phyloP scores from a whole-genome alignment of 2,797 vertebrate genomes.

The Melanogrammus aeglefinus region DNA sequence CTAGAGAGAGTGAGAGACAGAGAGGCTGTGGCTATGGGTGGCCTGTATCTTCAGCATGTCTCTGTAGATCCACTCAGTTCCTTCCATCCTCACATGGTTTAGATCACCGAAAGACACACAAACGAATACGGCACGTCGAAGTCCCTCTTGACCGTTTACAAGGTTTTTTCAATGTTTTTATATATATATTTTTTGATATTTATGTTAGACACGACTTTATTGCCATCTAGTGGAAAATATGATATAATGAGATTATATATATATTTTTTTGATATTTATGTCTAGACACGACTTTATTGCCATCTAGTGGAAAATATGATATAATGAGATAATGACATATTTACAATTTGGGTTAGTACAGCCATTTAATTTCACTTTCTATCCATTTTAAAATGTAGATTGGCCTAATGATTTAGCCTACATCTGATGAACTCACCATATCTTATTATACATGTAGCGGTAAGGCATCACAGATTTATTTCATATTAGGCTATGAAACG shows the following conservation, averaged over 20 bases:
- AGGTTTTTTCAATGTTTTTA: not conserved
- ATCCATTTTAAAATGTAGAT: not conserved
- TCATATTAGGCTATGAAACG: not conserved
- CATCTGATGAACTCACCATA: not conserved
- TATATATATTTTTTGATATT: not conserved
- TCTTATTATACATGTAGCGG: not conserved
- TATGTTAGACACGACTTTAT: conserved; percentile 15
- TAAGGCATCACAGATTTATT: not conserved
- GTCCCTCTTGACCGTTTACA: conserved; percentile 42
- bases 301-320: conserved; percentile 57
- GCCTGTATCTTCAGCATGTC: conserved; percentile 58
- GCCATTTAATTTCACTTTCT: not conserved
- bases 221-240: conserved; percentile 60
- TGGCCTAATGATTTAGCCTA: not conserved
- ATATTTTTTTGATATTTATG: not conserved
- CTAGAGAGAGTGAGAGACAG: no score
- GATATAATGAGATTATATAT: not conserved
- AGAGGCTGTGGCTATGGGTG: conserved; percentile 62
- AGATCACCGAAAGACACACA: conserved; percentile 61
- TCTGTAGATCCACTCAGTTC: conserved; percentile 58
- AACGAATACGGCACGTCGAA: conserved; percentile 58
- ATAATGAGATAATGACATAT: not conserved
- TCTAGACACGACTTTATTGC: conserved; percentile 27
- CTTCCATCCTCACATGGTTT: conserved; percentile 71
- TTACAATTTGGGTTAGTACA: not conserved